Base-by-base conservation (phyloP, 2,888 invertebrate genomes). In the Podabrus alpinus region DNA sequence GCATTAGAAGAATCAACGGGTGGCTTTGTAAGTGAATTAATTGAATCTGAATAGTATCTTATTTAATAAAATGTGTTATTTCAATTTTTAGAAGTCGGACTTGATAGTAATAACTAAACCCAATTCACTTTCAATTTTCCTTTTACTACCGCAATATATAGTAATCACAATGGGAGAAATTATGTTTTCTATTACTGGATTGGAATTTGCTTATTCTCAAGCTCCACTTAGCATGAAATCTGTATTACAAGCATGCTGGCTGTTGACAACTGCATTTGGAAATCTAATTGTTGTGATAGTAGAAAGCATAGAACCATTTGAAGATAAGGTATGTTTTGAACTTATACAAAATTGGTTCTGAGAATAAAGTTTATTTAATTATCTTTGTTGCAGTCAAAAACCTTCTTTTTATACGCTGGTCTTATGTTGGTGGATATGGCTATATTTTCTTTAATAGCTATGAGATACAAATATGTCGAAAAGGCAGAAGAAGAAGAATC, bases 131-230 rank as follows among this genome's bases (percentile, higher is more conserved):
- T 94, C 95, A 82, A 95, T 98, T 84, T 85, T 95, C 4, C 95
- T 93, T 94, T 91, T 97, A 82, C 84, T 98, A 16, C 98, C 98
- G 0, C 99, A 99, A 86, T 98, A 97, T 85, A 88, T 98, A 68
- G 89, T 98, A 15, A 94, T 99, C 83, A 97, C 98, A 0, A 91
- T 94, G 83, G 98, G 93, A 0, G 99, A 99, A 88, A 94, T 99
- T 61, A 94, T 99, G 93, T 97, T 98, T 86, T 96, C 97, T 0
- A 94, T 99, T 21, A 98, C 98, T 0, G 98, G 98, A 0, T 89
- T 99, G 17, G 95, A 97, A 85, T 99, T 99, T 88, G 95, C 98
- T 0, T 99, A 97, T 87, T 95, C 97, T 0, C 97, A 96, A 89
- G 96, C 98, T 0, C 97, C 98, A 0, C 86, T 90, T 5, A 93